Evolutionary conservation across 2,888 invertebrate species (phyloP), one percentile per base, ranked within the genome.

Genomic region (Andrena minutula): DNA sequence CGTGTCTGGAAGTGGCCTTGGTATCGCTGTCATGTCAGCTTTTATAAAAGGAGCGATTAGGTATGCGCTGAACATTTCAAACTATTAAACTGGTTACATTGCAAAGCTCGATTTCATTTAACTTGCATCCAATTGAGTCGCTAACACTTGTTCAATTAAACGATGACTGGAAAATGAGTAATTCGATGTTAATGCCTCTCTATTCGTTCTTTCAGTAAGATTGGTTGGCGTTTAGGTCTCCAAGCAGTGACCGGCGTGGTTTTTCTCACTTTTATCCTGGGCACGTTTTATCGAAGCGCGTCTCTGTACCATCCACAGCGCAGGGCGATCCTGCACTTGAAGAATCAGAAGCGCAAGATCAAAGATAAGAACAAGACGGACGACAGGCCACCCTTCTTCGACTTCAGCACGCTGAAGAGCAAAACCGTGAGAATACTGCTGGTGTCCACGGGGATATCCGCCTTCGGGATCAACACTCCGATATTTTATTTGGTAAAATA

Each of bases 231-330:
- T 86, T 94, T 97, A 83, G 97, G 97, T 53, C 95, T 98, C 30
- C 98, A 98, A 94, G 97, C 97, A 47, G 96, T 98, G 51, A 97
- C 98, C n/a, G 97, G 97, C 63, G 96, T 97, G 20, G 96, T 98
- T 53, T 97, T 97, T 89, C 95, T 97, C 65, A 97, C 97, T 0
- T 98, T 98, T 93, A 96, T 98, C 90, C 95, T 98, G 41, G 98
- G 98, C 71, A 97, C 97, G 5, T 97, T 97, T 94, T 98, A 98
- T 94, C 96, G 98, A 47, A 98, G 98, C 6, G 98, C 98, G 0
- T 97, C 98, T 0, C 95, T 98, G 8, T 98, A 98, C 94, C 98
- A 98, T 93, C 98, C 98, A 0, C 97, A 98, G 92, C 94, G 98
- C 77, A 95, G 98, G 80, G 98, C 98, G 79, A 98, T 98, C 89